Percentiles rank a stretch among this genome's conserved stretches.
These are phyloP conservation scores for Xiphophorus birchmanni DNA, from an alignment of 2,797 vertebrate species.

Conservation along the genomic window DNA sequence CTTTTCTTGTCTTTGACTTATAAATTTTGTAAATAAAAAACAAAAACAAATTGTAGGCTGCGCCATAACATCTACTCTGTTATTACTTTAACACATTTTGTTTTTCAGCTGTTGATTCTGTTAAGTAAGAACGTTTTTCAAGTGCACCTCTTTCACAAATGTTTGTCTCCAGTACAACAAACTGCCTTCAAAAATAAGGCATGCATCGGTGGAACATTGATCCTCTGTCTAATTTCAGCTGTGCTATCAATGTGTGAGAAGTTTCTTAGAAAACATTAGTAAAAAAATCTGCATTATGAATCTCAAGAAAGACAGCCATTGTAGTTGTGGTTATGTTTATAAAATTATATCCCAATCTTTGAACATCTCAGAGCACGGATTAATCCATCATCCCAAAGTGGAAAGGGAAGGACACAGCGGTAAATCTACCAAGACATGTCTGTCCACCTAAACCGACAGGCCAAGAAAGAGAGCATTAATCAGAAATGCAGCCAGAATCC, in stretches of 20 bases:
- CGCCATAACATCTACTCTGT: not conserved
- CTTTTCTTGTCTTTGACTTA: conserved; percentile 19
- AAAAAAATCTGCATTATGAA: not conserved
- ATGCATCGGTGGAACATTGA: not conserved
- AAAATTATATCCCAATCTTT: not conserved
- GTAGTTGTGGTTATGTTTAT: not conserved
- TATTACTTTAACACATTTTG: conserved; percentile 9
- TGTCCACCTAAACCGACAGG: not conserved
- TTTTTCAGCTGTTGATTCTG: conserved; percentile 23
- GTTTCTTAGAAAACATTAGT: not conserved
- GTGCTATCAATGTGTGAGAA: not conserved
- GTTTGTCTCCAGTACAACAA: not conserved
- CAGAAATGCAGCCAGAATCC: not conserved
- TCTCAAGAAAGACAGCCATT: not conserved
- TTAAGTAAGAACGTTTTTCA: conserved; percentile 18
- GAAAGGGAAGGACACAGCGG: not conserved
- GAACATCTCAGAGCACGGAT: not conserved
- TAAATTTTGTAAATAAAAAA: conserved; percentile 10
- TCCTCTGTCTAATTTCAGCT: not conserved
- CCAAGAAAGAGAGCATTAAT: not conserved
- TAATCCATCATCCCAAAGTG: not conserved
- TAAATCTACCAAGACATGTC: not conserved
- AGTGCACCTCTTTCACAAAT: conserved; percentile 9
- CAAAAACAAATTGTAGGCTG: not conserved
- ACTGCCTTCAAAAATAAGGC: not conserved